Evolutionary conservation across 2,888 invertebrate genomes (phyloP).

Genomic region (Phytoseiulus persimilis): DNA sequence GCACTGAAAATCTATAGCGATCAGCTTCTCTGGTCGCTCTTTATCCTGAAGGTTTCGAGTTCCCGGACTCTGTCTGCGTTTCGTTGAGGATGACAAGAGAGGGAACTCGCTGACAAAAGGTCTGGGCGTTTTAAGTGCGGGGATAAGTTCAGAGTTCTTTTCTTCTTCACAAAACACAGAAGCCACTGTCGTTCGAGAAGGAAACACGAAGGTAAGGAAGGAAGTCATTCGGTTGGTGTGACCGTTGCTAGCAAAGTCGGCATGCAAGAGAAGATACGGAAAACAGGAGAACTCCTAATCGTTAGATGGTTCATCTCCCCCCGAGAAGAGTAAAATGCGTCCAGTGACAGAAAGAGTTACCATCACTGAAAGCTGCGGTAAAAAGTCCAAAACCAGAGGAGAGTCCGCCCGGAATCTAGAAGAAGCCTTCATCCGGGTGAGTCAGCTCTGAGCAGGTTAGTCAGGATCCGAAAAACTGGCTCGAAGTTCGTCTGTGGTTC

Average conservation of each 20-base stretch:
- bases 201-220: neutral
- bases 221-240: neutral
- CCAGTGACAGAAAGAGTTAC: neutral
- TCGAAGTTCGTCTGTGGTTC: neutral
- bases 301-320: neutral
- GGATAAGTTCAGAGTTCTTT: neutral
- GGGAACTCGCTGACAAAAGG: neutral
- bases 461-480: neutral
- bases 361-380: neutral
- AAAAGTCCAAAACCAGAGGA: neutral
- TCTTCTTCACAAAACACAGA: neutral
- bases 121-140: neutral
- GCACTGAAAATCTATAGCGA: neutral
- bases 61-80: neutral
- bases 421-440: neutral
- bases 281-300: neutral
- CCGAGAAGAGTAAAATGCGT: neutral
- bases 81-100: neutral
- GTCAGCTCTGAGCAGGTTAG: neutral
- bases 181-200: neutral
- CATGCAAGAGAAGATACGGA: neutral
- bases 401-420: neutral
- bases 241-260: neutral
- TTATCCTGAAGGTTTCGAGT: neutral
- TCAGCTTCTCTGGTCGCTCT: neutral